A percentile compares a stretch with the other conserved stretches of the same genome.
phyloP scores from a whole-genome alignment of 2,888 invertebrate genomes.

The Hoplodrina ambigua region DNA sequence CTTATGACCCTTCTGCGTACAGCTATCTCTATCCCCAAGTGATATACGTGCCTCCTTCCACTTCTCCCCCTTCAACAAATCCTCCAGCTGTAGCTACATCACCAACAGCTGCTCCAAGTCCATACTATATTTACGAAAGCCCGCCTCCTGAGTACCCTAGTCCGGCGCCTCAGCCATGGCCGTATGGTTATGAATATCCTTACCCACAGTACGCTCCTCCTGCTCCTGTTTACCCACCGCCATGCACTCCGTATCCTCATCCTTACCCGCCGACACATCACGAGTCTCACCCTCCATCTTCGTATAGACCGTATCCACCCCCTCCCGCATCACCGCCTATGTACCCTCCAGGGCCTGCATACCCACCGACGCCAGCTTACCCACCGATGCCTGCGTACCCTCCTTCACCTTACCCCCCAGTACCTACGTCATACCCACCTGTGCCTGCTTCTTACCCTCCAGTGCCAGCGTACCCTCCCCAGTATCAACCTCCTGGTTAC shows the following conservation, averaged over 20 bases:
- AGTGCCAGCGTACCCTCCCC: conserved; percentile 41
- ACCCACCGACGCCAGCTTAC: conserved; percentile 55
- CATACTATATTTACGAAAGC: conserved; percentile 47
- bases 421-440: conserved; percentile 49
- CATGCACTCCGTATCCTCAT: conserved; percentile 58
- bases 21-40: conserved; percentile 66
- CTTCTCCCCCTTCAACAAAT: conserved; percentile 54
- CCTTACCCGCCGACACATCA: conserved; percentile 50
- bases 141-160: conserved; percentile 48
- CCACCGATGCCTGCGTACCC: conserved; percentile 50
- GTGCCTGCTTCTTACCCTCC: conserved; percentile 45
- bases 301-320: conserved; percentile 42
- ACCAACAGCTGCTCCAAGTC: conserved; percentile 26
- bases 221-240: conserved; percentile 50
- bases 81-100: conserved; percentile 59
- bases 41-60: conserved; percentile 71
- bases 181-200: conserved; percentile 45
- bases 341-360: conserved; percentile 42
- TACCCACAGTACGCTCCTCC: conserved; percentile 55
- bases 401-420: conserved; percentile 37
- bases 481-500: conserved; percentile 29
- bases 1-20: conserved; percentile 66
- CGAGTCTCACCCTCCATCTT: conserved; percentile 40
- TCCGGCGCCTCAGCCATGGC: conserved; percentile 24
- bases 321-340: conserved; percentile 33